A percentile compares a stretch with the other conserved stretches of the same genome.
Conservation (phyloP, 2,888 invertebrate genomes). For the Chromoteleia sp. region DNA sequence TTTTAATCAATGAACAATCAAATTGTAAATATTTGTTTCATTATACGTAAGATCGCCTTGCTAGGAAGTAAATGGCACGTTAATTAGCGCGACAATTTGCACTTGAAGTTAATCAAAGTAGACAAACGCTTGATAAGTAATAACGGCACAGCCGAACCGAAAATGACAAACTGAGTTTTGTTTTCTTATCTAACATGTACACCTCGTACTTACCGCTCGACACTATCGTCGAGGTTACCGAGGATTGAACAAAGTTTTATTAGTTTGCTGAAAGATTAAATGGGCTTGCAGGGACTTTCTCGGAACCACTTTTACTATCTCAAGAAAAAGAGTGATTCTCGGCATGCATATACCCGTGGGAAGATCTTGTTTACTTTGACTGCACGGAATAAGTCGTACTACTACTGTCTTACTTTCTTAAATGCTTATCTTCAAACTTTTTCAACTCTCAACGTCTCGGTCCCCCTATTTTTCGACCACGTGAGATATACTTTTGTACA, state of each 20-base stretch:
- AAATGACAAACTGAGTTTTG: constrained; percentile 58
- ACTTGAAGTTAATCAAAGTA: constrained; percentile 1
- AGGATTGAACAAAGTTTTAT: constrained; percentile 79
- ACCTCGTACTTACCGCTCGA: constrained; percentile 47
- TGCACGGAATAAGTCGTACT: constrained; percentile 44
- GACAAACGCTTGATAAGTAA: background rate
- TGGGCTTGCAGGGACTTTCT: constrained; percentile 70
- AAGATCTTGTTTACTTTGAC: constrained; percentile 70
- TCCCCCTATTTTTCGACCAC: background rate
- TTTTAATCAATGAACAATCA: constrained; percentile 9
- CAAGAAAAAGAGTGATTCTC: constrained; percentile 66
- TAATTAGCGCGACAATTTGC: background rate
- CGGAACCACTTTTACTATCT: constrained; percentile 64
- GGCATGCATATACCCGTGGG: constrained; percentile 63
- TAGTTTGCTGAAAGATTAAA: constrained; percentile 78
- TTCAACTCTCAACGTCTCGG: constrained; percentile 19
- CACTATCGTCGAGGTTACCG: constrained; percentile 67
- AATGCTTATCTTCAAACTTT: constrained; percentile 59
- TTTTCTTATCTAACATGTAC: constrained; percentile 58
- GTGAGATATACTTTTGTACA: background rate
- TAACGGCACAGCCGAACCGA: constrained; percentile 16
- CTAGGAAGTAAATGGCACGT: background rate
- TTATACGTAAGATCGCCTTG: background rate
- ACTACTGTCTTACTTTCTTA: constrained; percentile 43
- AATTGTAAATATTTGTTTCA: constrained; percentile 16